Evolutionary conservation across 1,140 invertebrate genomes (phyloP).

Genomic region (Mactra quadrangularis): DNA sequence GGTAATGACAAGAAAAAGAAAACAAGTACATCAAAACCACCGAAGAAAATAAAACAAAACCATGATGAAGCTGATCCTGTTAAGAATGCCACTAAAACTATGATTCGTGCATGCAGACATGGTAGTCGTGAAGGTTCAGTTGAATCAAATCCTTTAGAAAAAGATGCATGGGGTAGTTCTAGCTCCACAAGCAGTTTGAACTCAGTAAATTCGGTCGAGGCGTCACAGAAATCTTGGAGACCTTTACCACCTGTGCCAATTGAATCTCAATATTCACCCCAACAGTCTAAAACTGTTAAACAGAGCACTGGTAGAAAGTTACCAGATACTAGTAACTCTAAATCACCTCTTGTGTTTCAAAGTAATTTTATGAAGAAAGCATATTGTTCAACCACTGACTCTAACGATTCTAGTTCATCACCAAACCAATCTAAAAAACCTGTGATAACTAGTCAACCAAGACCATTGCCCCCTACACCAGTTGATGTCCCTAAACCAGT

Average conservation of each 20-base stretch:
- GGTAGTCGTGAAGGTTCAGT: conserved; percentile 44
- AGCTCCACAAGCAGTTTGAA: conserved; percentile 47
- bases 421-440: conserved; percentile 7
- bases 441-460: conserved; percentile 52
- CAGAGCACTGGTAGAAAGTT: conserved; percentile 62
- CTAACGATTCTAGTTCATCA: not conserved
- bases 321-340: conserved; percentile 65
- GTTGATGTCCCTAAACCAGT: not conserved
- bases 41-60: conserved; percentile 38
- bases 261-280: conserved; percentile 44
- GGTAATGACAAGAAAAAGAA: conserved; percentile 31
- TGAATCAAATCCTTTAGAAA: conserved; percentile 47
- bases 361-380: conserved; percentile 72
- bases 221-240: conserved; percentile 47
- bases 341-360: conserved; percentile 65
- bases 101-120: conserved; percentile 42
- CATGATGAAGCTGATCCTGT: conserved; percentile 18
- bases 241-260: conserved; percentile 56
- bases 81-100: conserved; percentile 43
- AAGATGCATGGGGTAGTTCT: conserved; percentile 53
- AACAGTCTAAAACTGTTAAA: conserved; percentile 56
- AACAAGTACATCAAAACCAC: conserved; percentile 32
- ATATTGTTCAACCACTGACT: conserved; percentile 47
- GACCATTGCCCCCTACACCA: conserved; percentile 52
- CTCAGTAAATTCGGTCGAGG: conserved; percentile 34